A percentile compares a stretch with the other conserved stretches of the same genome.
Evolutionary conservation across 2,888 invertebrate species (phyloP).

Genomic region (Sarcophaga caerulescens): DNA sequence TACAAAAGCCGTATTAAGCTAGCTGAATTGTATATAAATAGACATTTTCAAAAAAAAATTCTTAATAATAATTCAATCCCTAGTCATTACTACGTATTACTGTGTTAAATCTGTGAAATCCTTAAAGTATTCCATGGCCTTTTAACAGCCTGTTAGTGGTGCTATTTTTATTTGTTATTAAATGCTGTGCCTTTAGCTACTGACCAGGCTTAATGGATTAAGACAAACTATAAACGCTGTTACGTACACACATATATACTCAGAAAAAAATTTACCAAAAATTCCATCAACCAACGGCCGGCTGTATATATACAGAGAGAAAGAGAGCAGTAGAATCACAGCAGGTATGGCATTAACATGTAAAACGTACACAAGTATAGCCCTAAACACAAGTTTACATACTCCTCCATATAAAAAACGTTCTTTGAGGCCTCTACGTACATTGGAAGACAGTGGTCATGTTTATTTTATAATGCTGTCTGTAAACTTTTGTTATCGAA

Average conservation of each 20-base stretch:
- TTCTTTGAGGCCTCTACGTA: background rate
- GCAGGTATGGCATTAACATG: conserved; percentile 15
- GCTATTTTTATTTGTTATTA: background rate
- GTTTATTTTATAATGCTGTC: background rate
- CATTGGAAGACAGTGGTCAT: background rate
- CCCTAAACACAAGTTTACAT: background rate
- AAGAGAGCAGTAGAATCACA: conserved; percentile 23
- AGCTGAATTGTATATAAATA: background rate
- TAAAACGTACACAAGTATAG: no score
- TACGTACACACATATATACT: background rate
- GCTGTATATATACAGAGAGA: background rate
- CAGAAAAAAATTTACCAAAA: background rate
- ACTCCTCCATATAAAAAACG: background rate
- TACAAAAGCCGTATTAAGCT: no score
- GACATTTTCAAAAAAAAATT: background rate
- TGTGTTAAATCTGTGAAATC: conserved; percentile 59
- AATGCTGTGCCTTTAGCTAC: conserved; percentile 17
- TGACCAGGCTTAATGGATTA: conserved; percentile 58
- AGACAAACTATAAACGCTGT: conserved; percentile 7
- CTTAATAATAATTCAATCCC: no score
- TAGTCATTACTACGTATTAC: background rate
- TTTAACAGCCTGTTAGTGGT: conserved; percentile 33
- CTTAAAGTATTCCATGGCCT: conserved; percentile 54
- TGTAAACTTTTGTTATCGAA: no score
- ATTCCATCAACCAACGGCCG: background rate